Base-by-base conservation (phyloP, 1,140 invertebrate species). In the Coboldia fuscipes region DNA sequence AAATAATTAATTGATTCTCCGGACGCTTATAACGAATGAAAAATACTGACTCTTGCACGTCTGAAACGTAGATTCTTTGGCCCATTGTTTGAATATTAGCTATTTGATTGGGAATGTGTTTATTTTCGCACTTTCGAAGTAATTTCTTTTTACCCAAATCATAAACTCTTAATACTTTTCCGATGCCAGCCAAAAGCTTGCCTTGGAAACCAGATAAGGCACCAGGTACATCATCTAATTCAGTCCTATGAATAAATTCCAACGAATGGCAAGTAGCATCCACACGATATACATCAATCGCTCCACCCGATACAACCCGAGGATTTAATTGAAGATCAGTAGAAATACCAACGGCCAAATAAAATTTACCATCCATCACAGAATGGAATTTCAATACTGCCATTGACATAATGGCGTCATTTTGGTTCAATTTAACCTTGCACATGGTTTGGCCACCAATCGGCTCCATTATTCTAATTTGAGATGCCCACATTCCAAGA, bases 81-180 rank as follows among this genome's bases (percentile, higher is more conserved):
- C 93, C 90, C 44, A 92, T 76, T 0, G 86, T 76, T 51, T 92
- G 81, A 34, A 99, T 90, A 38, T 81, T 81, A 1, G 89, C 77
- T 36, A 99, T 86, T 31, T 81, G 70, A 51, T 97, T 90, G 10
- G 93, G 90, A 57, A 98, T 81, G 58, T 96, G 89, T 71, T 94
- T 92, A 58, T 98, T 98, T 61, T 99, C 96, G 62, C 94, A 98
- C 60, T 99, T 99, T 24, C 90, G 65, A 4, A 99, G 55, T 20
- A 99, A 54, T 56, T 98, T 97, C 53, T 94, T 92, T 47, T 92
- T 93, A 26, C 94, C 96, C 47, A 97, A 72, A 45, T 98, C 94
- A 52, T 98, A 99, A 4, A 99, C 67, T 36, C 94, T 61, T 5
- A 98, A 56, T 58, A 85, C 77, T 36, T 75, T 72, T 2, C 96